phyloP scores from a whole-genome alignment of 2,113 vertebrate genomes.

The Peromyscus leucopus region DNA sequence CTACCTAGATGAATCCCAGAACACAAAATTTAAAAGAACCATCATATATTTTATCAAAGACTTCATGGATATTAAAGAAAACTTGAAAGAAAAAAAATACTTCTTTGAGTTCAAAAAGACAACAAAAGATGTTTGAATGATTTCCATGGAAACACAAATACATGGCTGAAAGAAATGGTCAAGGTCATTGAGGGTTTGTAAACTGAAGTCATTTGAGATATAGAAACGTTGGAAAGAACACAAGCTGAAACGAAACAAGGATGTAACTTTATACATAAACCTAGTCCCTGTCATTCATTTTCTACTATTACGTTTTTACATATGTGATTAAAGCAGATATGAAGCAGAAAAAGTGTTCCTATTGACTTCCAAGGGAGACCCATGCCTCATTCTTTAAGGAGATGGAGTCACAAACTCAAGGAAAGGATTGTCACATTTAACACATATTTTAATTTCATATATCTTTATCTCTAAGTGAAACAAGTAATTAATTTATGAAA shows the following conservation, averaged over 20 bases:
- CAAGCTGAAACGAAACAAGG: not conserved
- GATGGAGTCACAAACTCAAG: not conserved
- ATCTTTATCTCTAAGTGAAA: not conserved
- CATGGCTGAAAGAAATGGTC: not conserved
- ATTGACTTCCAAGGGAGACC: not conserved
- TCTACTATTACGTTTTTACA: not conserved
- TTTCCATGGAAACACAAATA: not conserved
- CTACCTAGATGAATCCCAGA: not conserved
- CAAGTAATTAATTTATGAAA: not conserved
- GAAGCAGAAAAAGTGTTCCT: not conserved
- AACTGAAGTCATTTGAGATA: not conserved
- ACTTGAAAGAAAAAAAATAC: not conserved
- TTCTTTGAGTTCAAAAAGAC: not conserved
- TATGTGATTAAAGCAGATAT: not conserved
- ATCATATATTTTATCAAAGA: not conserved
- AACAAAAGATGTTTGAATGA: not conserved
- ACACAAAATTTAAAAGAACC: not conserved
- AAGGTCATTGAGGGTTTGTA: not conserved
- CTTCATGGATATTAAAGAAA: not conserved
- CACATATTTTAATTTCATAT: not conserved
- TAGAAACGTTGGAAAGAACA: not conserved
- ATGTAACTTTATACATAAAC: not conserved
- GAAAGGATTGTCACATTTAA: not conserved
- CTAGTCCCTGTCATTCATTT: not conserved
- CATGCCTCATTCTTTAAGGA: not conserved